These are phyloP conservation scores for Agelastica alni DNA, from an alignment of 2,888 invertebrate species.

Conservation along the genomic window DNA sequence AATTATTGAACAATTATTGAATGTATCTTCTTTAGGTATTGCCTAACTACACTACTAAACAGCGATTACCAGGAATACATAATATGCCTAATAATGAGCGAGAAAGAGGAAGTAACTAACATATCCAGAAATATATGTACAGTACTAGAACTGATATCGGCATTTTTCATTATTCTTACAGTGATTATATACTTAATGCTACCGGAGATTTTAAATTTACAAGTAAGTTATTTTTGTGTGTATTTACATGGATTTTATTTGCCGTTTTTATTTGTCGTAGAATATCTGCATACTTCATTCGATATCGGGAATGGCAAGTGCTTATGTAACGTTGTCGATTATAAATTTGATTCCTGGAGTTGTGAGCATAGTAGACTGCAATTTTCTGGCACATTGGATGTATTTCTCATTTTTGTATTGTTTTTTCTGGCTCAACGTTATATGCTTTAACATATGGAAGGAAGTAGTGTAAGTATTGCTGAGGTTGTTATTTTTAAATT, in stretches of 20 bases:
- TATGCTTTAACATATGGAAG: slow-evolving; percentile 70
- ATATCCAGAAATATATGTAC: slow-evolving; percentile 19
- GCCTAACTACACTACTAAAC: background rate
- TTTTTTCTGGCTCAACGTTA: slow-evolving; percentile 75
- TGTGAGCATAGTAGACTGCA: slow-evolving; percentile 57
- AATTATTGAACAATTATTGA: no score
- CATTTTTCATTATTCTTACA: slow-evolving; percentile 64
- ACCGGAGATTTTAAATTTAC: slow-evolving; percentile 64
- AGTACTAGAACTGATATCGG: slow-evolving; percentile 43
- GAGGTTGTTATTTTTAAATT: no score
- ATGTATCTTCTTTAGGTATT: slow-evolving; percentile 23
- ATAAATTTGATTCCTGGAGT: slow-evolving; percentile 60
- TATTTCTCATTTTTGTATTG: slow-evolving; percentile 64
- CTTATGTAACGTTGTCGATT: slow-evolving; percentile 64
- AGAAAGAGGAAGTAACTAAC: background rate
- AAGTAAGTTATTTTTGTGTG: no score
- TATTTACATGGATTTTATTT: no score
- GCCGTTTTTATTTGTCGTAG: slow-evolving; percentile 58
- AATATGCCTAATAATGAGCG: slow-evolving; percentile 24
- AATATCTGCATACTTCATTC: slow-evolving; percentile 68
- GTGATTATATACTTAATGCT: slow-evolving; percentile 64
- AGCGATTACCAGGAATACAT: slow-evolving; percentile 27
- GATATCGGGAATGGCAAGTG: slow-evolving; percentile 63
- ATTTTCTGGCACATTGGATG: slow-evolving; percentile 54
- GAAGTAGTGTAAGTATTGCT: slow-evolving; percentile 64